Base-by-base conservation (phyloP, 2,888 invertebrate genomes). In the Scaptodrosophila latifasciaeformis region DNA sequence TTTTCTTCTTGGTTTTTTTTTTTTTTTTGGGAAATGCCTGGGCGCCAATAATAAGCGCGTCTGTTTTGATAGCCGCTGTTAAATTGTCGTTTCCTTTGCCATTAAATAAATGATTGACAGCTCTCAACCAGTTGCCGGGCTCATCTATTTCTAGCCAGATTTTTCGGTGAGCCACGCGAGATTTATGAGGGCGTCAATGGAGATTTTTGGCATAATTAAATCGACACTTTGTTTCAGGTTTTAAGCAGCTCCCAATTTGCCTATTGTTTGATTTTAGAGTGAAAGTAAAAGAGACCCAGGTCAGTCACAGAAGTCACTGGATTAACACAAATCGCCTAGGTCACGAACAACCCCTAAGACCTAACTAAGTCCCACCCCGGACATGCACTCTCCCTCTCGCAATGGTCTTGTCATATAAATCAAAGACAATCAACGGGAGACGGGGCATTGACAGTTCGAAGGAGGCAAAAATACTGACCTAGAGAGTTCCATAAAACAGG, bases 351-450 rank as follows among this genome's bases (percentile, higher is more conserved):
- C 34, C 19, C 31, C 31, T 34, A 21, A 19, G 21, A 21, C 13
- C 39, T 39, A 12, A 7, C 43, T 18, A 29, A 12, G 13, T 31
- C 13, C 55, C 46, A 44, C 63, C 59, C 63, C 46, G 42, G 49
- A 7, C 35, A 19, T n/a, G n/a, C n/a, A 44, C 30, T 35, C 48
- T 37, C 47, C 35, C 45, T 34, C 47, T 35, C 46, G 10, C 35
- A 48, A 49, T 53, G 70, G 63, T 70, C 49, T 49, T 67, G 81
- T 74, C 81, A 60, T 61, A 81, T 76, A 76, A 76, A 76, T 76
- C 75, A 76, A 76, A 65, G 64, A 81, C 76, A 76, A 76, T 81
- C 81, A 76, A 76, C 79, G 69, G 69, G 59, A 62, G 62, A 64
- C 59, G 18, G 37, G n/a, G n/a, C n/a, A n/a, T n/a, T n/a, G n/a